A percentile compares a stretch with the other conserved stretches of the same genome.
Evolutionary conservation across 2,888 invertebrate genomes (phyloP).

Genomic region (Bedellia somnulentella): DNA sequence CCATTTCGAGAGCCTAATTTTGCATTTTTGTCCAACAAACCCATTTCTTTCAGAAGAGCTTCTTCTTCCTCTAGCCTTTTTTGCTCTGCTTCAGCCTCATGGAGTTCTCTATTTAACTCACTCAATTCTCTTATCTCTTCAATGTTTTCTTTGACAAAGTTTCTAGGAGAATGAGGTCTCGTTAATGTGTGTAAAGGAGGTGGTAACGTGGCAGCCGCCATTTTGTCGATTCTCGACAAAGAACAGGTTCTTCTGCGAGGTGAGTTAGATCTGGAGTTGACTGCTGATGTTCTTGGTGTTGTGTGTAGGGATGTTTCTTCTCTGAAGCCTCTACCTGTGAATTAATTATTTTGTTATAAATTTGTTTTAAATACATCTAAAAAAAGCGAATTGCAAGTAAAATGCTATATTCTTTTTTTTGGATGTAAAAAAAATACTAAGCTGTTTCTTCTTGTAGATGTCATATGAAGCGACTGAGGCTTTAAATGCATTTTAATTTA

Average conservation of each 20-base stretch:
- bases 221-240: constrained; percentile 37
- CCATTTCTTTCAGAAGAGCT: constrained; percentile 49
- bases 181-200: constrained; percentile 23
- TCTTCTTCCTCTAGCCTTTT: constrained; percentile 45
- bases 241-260: constrained; percentile 47
- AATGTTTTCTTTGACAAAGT: constrained; percentile 50
- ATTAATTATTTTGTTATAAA: constrained; percentile 8
- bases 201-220: constrained; percentile 36
- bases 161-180: constrained; percentile 40
- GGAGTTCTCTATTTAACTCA: constrained; percentile 48
- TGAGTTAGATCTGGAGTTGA: constrained; percentile 42
- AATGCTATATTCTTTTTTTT: too few species aligned
- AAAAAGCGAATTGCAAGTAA: too few species aligned
- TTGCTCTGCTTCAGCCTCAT: constrained; percentile 44
- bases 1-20: constrained; percentile 14
- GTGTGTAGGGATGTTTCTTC: constrained; percentile 58
- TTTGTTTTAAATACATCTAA: too few species aligned
- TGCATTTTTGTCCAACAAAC: constrained; percentile 33
- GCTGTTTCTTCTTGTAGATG: too few species aligned
- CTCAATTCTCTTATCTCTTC: constrained; percentile 49
- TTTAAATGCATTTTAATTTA: too few species aligned
- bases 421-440: too few species aligned
- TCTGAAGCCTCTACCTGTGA: constrained; percentile 50
- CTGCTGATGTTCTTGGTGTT: constrained; percentile 47
- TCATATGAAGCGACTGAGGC: too few species aligned